A percentile compares a stretch with the other conserved stretches of the same genome.
phyloP scores from a whole-genome alignment of 2,888 invertebrate species.

The Tricholauxania praeusta region DNA sequence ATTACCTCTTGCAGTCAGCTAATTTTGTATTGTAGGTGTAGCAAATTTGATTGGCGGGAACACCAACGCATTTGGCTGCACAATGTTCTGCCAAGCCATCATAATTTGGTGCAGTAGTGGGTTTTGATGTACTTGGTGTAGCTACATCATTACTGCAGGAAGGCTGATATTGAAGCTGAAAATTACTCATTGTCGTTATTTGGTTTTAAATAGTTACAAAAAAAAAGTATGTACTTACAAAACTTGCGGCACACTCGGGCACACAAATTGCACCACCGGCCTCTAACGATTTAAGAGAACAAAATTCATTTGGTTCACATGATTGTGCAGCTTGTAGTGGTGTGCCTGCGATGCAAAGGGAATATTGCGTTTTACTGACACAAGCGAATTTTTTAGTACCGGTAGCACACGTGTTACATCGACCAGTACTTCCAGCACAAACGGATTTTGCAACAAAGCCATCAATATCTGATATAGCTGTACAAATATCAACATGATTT shows the following conservation, averaged over 20 bases:
- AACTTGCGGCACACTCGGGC: background rate
- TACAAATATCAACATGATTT: background rate
- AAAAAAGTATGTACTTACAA: slow-evolving; percentile 1
- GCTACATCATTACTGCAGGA: slow-evolving; percentile 20
- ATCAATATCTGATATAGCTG: background rate
- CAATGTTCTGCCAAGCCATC: background rate
- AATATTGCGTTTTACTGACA: slow-evolving; percentile 22
- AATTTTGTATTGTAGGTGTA: too few species aligned
- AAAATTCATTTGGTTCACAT: slow-evolving; percentile 4
- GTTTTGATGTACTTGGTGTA: slow-evolving; percentile 16
- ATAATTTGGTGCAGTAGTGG: background rate
- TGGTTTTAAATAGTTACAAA: background rate
- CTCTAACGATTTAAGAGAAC: slow-evolving; percentile 1
- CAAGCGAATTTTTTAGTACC: background rate
- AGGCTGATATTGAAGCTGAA: background rate
- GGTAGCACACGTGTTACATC: background rate
- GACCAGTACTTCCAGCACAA: background rate
- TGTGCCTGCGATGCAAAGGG: background rate
- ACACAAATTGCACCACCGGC: background rate
- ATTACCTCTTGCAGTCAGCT: too few species aligned
- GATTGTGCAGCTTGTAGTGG: background rate
- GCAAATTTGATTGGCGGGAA: background rate
- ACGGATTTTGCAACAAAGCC: background rate
- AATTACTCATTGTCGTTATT: background rate
- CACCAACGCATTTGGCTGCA: background rate